A percentile compares a stretch with the other conserved stretches of the same genome.
Conservation (phyloP, 1,140 invertebrate species). For the Solenopsis invicta region DNA sequence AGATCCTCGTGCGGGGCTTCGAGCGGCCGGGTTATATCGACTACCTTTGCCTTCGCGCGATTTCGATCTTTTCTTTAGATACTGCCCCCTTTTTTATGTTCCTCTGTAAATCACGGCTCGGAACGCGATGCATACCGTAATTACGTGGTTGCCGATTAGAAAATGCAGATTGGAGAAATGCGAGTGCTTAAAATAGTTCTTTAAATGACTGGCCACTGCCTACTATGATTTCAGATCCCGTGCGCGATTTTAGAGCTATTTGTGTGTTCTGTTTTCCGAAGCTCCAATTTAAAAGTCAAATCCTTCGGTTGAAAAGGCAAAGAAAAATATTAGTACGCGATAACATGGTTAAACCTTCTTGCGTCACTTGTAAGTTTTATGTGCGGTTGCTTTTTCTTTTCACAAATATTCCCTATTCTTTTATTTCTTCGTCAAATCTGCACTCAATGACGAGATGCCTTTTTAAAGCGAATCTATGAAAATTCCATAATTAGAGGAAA, state of each 20-base stretch:
- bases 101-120: constrained; percentile 35
- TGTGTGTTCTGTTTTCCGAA: constrained; percentile 46
- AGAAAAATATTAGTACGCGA: constrained; percentile 38
- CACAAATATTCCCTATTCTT: neutral
- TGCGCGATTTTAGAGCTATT: constrained; percentile 55
- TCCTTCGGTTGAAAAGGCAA: constrained; percentile 1
- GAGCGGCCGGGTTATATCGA: constrained; percentile 49
- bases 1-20: constrained; percentile 79
- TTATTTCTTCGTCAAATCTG: neutral
- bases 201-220: constrained; percentile 42
- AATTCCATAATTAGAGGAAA: neutral
- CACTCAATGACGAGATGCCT: neutral
- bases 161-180: constrained; percentile 60
- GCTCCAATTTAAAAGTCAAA: constrained; percentile 62
- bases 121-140: constrained; percentile 58
- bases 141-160: constrained; percentile 58
- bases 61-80: constrained; percentile 63
- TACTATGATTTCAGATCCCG: constrained; percentile 38
- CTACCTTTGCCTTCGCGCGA: constrained; percentile 59
- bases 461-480: neutral
- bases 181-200: constrained; percentile 52
- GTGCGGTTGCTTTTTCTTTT: neutral
- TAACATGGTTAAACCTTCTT: constrained; percentile 14
- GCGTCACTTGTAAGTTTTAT: constrained; percentile 4
- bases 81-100: constrained; percentile 45